Evolutionary conservation across 2,888 invertebrate species (phyloP).

Genomic region (Autographa gamma): DNA sequence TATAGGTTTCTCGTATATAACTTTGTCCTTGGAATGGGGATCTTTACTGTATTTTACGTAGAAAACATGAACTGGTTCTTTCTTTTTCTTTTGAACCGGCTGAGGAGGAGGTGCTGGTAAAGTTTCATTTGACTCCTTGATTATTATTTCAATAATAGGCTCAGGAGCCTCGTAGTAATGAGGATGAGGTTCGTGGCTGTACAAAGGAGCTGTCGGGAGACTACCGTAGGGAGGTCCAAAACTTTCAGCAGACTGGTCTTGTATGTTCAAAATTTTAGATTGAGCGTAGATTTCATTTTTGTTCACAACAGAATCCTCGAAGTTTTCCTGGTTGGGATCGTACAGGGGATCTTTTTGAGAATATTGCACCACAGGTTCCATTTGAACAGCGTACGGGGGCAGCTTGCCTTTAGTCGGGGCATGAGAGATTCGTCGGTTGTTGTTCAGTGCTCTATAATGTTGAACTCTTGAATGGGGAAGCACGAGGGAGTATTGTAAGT

Average conservation of each 20-base stretch:
- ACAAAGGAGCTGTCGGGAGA: conserved; percentile 84
- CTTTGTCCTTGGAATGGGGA: conserved; percentile 91
- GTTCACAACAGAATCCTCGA: conserved; percentile 80
- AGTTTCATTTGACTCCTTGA: conserved; percentile 96
- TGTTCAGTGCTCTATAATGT: conserved; percentile 85
- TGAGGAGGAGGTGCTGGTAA: conserved; percentile 91
- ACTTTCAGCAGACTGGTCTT: conserved; percentile 81
- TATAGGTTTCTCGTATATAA: conserved; percentile 94
- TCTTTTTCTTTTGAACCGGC: conserved; percentile 87
- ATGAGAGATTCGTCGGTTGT: conserved; percentile 88
- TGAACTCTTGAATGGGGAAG: conserved; percentile 88
- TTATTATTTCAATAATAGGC: conserved; percentile 97
- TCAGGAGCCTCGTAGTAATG: conserved; percentile 93
- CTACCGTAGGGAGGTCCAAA: conserved; percentile 85
- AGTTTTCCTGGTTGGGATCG: conserved; percentile 87
- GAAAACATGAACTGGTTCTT: conserved; percentile 96
- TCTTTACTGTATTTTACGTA: conserved; percentile 97
- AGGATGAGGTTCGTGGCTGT: conserved; percentile 82
- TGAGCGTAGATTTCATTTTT: conserved; percentile 86
- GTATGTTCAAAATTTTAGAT: conserved; percentile 82
- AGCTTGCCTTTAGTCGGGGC: conserved; percentile 83
- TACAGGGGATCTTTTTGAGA: conserved; percentile 94
- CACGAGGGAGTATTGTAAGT: conserved; percentile 89
- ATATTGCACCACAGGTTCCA: conserved; percentile 94
- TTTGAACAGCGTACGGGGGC: conserved; percentile 93